These are phyloP conservation scores for Arnoldichthys spilopterus DNA, from an alignment of 2,797 vertebrate genomes.

Conservation along the genomic window DNA sequence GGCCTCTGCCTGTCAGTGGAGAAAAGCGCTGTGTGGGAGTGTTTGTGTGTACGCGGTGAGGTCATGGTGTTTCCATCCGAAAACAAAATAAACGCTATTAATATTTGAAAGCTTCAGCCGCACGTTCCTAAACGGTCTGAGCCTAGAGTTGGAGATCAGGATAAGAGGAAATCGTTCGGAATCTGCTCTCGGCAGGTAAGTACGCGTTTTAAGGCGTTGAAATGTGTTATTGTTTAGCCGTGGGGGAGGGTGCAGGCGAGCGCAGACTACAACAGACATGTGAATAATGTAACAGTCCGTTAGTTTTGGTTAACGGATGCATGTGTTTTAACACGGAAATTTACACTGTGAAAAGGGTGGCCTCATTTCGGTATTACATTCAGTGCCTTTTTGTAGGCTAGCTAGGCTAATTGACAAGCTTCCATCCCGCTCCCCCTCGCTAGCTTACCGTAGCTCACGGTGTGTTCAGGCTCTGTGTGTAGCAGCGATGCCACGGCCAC, in stretches of 20 bases:
- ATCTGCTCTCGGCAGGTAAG: constrained; percentile 73
- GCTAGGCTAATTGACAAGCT: constrained; percentile 36
- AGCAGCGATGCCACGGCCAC: background rate
- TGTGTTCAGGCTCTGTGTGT: background rate
- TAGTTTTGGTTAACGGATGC: background rate
- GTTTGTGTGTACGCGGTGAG: constrained; percentile 69
- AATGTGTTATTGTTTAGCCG: constrained; percentile 78
- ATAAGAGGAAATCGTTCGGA: constrained; percentile 43
- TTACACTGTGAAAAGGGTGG: no score
- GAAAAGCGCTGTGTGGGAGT: constrained; percentile 64
- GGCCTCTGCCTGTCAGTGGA: constrained; percentile 76
- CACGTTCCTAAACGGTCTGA: constrained; percentile 42
- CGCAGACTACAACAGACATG: background rate
- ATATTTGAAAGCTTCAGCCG: constrained; percentile 9
- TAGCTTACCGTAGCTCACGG: background rate
- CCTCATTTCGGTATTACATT: background rate
- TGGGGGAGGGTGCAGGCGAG: constrained; percentile 73
- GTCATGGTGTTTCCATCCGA: constrained; percentile 77
- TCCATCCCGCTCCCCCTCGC: background rate
- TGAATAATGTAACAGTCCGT: background rate
- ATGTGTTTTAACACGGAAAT: background rate
- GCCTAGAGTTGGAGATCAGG: constrained; percentile 46
- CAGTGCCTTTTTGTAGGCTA: constrained; percentile 7
- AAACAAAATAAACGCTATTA: constrained; percentile 56
- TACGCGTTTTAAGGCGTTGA: constrained; percentile 47